Base-by-base conservation (phyloP, 1,140 invertebrate genomes). In the Drosophila bifasciata region DNA sequence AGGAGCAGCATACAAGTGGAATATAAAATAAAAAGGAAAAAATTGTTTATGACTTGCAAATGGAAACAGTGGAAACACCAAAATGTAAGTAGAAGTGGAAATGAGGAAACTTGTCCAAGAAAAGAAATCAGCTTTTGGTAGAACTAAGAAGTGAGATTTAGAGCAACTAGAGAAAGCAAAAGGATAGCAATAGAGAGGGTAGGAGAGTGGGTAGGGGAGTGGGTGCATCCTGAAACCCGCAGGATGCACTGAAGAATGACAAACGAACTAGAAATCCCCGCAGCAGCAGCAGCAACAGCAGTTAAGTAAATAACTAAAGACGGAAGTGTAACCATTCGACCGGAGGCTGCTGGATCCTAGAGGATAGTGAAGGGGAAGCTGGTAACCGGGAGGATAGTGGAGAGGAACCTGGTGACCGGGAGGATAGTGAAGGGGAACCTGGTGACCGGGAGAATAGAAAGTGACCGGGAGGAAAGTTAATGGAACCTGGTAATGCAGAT, bases 31-130 rank as follows among this genome's bases (percentile, higher is more conserved):
- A 81, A 78, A 81, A 88, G 83, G 55, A 88, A 86, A 86, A 86
- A 86, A 83, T 86, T 86, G 83, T 88, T 86, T 86, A 86, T 86
- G 81, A 86, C 81, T 86, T 86, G 81, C 83, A 88, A 86, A 86
- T 86, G n/a, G n/a, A n/a, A n/a, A n/a, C 59, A 66, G 80, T 80
- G 74, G 74, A 50, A 46, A 48, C 25, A 25, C 52, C 41, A 48
- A 72, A 55, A 44, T 25, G 43, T 39, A 52, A 40, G 46, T 23
- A 25, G 43, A 52, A 40, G 46, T 23, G 25, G 55, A 73, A 57
- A 67, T 64, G 52, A 36, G 68, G 40, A 75, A 69, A 69, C 62
- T 69, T 69, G 62, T 69, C 43, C 66, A 68, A 68, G 66, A 48
- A 48, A 69, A 64, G 49, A 56, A 69, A 69, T 69, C 66, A 56